phyloP scores from a whole-genome alignment of 2,888 invertebrate genomes.

The Leuctra nigra region DNA sequence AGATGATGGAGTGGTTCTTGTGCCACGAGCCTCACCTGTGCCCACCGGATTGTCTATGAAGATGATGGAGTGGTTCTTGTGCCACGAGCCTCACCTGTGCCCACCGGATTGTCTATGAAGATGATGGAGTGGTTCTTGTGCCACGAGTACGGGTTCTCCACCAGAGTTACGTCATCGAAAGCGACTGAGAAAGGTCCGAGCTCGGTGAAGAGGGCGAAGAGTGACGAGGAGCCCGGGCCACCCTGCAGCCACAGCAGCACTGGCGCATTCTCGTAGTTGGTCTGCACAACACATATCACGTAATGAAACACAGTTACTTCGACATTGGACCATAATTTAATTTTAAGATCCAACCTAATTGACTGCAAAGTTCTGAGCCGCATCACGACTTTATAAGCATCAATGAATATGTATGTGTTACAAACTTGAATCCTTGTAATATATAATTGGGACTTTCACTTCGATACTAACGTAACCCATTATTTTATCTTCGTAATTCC shows the following conservation, averaged over 20 bases:
- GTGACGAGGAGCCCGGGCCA: constrained; percentile 51
- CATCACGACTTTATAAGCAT: too few species aligned
- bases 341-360: too few species aligned
- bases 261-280: constrained; percentile 41
- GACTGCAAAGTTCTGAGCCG: too few species aligned
- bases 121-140: constrained; percentile 54
- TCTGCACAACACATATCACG: constrained; percentile 12
- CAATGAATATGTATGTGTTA: too few species aligned
- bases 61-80: constrained; percentile 53
- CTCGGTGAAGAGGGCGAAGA: constrained; percentile 54
- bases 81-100: constrained; percentile 51
- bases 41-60: constrained; percentile 65
- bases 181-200: constrained; percentile 55
- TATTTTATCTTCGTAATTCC: too few species aligned
- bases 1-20: constrained; percentile 54
- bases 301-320: too few species aligned
- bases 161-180: constrained; percentile 41
- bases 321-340: too few species aligned
- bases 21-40: constrained; percentile 53
- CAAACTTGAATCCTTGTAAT: too few species aligned
- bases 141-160: constrained; percentile 49
- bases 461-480: too few species aligned
- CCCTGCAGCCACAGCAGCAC: constrained; percentile 55
- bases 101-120: constrained; percentile 62
- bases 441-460: too few species aligned